These are phyloP conservation scores for Drepana falcataria DNA, from an alignment of 2,888 invertebrate genomes.

Conservation along the genomic window DNA sequence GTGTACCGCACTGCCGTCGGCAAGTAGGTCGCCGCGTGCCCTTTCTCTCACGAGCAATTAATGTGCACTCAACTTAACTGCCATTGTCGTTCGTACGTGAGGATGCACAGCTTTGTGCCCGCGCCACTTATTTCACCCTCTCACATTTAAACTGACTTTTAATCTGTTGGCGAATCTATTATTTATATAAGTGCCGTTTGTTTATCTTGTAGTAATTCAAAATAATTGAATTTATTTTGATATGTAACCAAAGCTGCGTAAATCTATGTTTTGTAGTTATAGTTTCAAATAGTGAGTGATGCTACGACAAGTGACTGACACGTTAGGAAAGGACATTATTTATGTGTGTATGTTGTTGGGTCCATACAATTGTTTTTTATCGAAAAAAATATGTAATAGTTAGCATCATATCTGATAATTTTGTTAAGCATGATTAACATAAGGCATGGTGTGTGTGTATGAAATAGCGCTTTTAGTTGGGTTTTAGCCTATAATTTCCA, in stretches of 20 bases:
- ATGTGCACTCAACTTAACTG: no score
- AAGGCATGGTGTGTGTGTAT: not conserved
- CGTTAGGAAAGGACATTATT: conserved; percentile 19
- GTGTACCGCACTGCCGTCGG: no score
- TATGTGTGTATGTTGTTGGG: conserved; percentile 5
- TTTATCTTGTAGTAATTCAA: not conserved
- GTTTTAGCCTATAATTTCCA: not conserved
- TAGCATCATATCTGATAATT: not conserved
- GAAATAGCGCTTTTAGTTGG: not conserved
- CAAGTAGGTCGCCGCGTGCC: no score
- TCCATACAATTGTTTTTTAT: conserved; percentile 5
- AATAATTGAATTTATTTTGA: not conserved
- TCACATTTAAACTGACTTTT: no score
- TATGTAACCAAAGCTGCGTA: conserved; percentile 40
- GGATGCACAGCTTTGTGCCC: no score
- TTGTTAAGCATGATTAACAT: no score
- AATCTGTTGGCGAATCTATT: no score
- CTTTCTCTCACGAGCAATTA: no score
- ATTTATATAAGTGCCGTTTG: not conserved
- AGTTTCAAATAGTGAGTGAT: conserved; percentile 33
- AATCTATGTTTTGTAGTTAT: conserved; percentile 26
- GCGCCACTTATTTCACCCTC: no score
- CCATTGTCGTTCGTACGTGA: no score
- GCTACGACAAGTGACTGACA: conserved; percentile 48
- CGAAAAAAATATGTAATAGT: not conserved